phyloP scores from a whole-genome alignment of 2,113 vertebrate genomes.

The Pachycephala philippinensis region DNA sequence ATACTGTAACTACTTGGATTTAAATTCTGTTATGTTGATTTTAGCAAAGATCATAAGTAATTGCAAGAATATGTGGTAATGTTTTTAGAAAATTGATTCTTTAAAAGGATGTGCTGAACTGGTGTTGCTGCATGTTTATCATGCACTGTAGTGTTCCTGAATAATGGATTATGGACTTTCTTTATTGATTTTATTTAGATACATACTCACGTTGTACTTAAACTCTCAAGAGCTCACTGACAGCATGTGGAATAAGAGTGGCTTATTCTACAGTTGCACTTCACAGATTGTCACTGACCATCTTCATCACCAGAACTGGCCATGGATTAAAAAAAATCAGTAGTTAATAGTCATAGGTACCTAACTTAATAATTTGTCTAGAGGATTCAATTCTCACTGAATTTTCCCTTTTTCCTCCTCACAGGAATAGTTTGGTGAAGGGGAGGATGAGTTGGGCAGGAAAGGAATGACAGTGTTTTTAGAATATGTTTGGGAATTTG shows the following conservation, averaged over 20 bases:
- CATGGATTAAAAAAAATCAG: neutral
- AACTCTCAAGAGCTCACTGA: neutral
- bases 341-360: neutral
- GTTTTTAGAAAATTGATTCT: constrained; percentile 4
- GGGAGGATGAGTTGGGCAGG: neutral
- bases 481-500: neutral
- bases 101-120: neutral
- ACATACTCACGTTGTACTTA: neutral
- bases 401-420: neutral
- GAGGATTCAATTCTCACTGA: neutral
- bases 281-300: neutral
- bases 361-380: neutral
- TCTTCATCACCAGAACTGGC: neutral
- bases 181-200: neutral
- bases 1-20: constrained; percentile 10
- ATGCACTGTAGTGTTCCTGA: neutral
- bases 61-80: neutral
- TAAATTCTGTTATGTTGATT: constrained; percentile 31
- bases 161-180: neutral
- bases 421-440: neutral
- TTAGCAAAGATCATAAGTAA: constrained; percentile 28
- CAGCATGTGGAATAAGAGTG: neutral
- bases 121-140: neutral
- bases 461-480: neutral
- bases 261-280: neutral